Evolutionary conservation across 2,888 invertebrate genomes (phyloP), one percentile per base, ranked within the genome.

Genomic region (Candidula unifasciata): DNA sequence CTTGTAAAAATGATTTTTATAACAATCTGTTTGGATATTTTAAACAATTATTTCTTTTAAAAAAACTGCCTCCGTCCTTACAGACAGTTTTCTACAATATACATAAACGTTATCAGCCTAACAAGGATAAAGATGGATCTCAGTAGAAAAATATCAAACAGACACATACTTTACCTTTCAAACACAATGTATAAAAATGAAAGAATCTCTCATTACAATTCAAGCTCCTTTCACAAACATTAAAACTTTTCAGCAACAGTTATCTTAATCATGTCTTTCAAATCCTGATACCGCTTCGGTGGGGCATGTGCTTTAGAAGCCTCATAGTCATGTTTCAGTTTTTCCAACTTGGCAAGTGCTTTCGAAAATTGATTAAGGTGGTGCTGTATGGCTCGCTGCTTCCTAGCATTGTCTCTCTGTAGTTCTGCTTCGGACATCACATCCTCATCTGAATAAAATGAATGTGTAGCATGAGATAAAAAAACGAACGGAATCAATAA

Each of bases 221-320:
- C 13, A 44, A 10, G 44, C 0, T 0, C 13, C 44, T 44, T 44
- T 44, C 44, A 44, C 44, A 44, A 44, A 44, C 44, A 79, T 16
- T 27, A 44, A 57, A 83, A 69, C 52, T 84, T 81, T 0, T 85
- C 83, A n/a, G 83, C 83, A 8, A 83, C 60, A 35, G 79, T 44
- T 16, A 37, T 66, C 44, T 87, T 87, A 52, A 87, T 87, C 87
- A 87, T 87, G 54, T 87, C 87, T 30, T 87, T 87, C 57, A 87
- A 68, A 30, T 87, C 82, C 52, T 79, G 80, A 37, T 85, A 85
- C 30, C 87, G 74, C 30, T 81, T 82, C 60, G 87, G 85, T 35
- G 85, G 84, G 3, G 85, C 76, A n/a, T 82, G 82, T 8, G 85
- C 77, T 37, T 87, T 87, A 16, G 87, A 87, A 5, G 85, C 82